A percentile compares a stretch with the other conserved stretches of the same genome.
These are phyloP conservation scores for Helicolenus hilgendorfi DNA, from an alignment of 2,797 vertebrate species.

Conservation along the genomic window DNA sequence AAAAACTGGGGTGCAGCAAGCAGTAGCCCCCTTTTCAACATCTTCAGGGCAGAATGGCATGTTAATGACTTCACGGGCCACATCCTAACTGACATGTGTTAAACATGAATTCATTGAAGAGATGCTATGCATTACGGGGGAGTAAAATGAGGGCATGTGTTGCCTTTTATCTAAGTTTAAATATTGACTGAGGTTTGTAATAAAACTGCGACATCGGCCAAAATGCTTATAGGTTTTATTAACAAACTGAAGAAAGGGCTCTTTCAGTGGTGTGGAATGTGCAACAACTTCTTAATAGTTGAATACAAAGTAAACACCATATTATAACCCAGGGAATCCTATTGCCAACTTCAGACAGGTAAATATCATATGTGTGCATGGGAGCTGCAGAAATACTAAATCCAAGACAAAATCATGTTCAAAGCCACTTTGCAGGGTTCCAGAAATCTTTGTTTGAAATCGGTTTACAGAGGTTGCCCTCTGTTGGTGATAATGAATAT, in stretches of 20 bases:
- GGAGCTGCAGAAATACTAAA: neutral
- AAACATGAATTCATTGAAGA: constrained; percentile 52
- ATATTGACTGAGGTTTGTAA: neutral
- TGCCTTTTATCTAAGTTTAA: neutral
- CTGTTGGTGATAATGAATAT: constrained; percentile 63
- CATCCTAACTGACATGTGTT: constrained; percentile 24
- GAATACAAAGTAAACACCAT: neutral
- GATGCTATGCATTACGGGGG: neutral
- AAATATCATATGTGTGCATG: neutral
- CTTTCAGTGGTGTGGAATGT: neutral
- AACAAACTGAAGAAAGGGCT: neutral
- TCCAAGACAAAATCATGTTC: neutral
- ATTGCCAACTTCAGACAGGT: neutral
- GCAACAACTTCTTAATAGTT: neutral
- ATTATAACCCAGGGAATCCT: neutral
- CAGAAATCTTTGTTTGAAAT: neutral
- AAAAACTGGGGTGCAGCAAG: constrained; percentile 76
- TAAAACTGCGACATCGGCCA: neutral
- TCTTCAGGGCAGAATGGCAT: constrained; percentile 73
- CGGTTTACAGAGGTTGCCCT: constrained; percentile 61
- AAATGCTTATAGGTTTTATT: neutral
- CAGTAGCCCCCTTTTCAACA: constrained; percentile 70
- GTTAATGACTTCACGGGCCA: constrained; percentile 78
- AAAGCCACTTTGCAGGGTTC: neutral
- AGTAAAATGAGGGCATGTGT: constrained; percentile 37